A percentile compares a stretch with the other conserved stretches of the same genome.
phyloP scores from a whole-genome alignment of 2,888 invertebrate species.

The Plagodis pulveraria region DNA sequence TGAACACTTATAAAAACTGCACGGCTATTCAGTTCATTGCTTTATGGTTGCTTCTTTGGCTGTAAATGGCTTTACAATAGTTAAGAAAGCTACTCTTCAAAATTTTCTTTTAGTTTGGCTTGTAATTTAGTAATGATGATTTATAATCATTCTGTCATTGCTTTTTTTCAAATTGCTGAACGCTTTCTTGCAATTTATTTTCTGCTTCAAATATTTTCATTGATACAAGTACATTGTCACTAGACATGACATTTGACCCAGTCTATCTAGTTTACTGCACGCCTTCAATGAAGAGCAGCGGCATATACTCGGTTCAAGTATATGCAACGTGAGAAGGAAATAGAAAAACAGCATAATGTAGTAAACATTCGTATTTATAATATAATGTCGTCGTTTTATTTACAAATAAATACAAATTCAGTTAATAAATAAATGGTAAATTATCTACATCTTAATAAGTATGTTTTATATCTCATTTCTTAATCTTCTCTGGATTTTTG shows the following conservation, averaged over 20 bases:
- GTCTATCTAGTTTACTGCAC: constrained; percentile 9
- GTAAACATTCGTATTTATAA: constrained; percentile 85
- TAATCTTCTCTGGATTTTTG: constrained; percentile 81
- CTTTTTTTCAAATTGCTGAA: too few species aligned
- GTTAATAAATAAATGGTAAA: constrained; percentile 86
- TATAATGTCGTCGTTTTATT: constrained; percentile 84
- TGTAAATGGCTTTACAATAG: too few species aligned
- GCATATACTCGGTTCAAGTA: neutral
- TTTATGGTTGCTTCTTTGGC: too few species aligned
- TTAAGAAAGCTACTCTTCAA: too few species aligned
- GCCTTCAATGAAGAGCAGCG: neutral
- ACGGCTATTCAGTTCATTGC: too few species aligned
- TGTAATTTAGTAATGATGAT: too few species aligned
- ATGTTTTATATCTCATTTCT: constrained; percentile 84
- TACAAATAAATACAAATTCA: constrained; percentile 86
- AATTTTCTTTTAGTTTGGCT: too few species aligned
- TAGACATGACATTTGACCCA: constrained; percentile 13
- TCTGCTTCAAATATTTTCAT: too few species aligned
- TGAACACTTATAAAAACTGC: too few species aligned
- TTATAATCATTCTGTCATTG: too few species aligned
- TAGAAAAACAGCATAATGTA: constrained; percentile 80
- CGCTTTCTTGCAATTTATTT: too few species aligned
- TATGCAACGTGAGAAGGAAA: constrained; percentile 35
- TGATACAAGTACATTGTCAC: too few species aligned
- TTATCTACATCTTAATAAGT: constrained; percentile 85